Percentiles rank a stretch among this genome's conserved stretches.
Conservation (phyloP, 2,888 invertebrate genomes). For the Drosophila mimica region DNA sequence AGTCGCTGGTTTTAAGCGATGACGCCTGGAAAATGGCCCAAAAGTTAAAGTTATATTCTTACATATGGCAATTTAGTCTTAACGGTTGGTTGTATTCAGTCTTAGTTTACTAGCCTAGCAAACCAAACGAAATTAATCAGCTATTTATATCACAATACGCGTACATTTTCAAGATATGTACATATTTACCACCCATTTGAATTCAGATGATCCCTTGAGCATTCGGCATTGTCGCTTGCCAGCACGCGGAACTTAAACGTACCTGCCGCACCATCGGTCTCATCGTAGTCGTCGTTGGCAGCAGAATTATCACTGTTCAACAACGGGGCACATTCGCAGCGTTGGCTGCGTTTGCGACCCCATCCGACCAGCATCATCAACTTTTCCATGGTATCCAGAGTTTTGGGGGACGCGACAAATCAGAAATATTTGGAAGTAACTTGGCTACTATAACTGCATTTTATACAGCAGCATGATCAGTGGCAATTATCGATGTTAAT, state of each 20-base stretch:
- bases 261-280: conserved; percentile 29
- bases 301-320: conserved; percentile 40
- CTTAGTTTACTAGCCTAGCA: neutral
- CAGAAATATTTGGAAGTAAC: conserved; percentile 12
- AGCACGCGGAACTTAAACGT: conserved; percentile 17
- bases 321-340: conserved; percentile 54
- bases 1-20: neutral
- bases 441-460: conserved; percentile 29
- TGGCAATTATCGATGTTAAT: neutral
- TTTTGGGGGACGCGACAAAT: neutral
- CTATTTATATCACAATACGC: neutral
- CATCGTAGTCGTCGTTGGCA: conserved; percentile 14
- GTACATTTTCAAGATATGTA: neutral
- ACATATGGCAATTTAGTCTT: neutral
- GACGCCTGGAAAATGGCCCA: neutral
- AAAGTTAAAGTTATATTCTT: neutral
- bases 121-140: neutral
- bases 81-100: neutral
- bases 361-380: conserved; percentile 26
- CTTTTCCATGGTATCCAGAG: conserved; percentile 35
- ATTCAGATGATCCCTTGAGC: neutral
- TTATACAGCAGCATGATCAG: conserved; percentile 8
- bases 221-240: conserved; percentile 5
- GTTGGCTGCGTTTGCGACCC: conserved; percentile 33
- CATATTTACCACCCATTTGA: neutral